phyloP scores from a whole-genome alignment of 2,888 invertebrate genomes.

The Drosophila yooni region DNA sequence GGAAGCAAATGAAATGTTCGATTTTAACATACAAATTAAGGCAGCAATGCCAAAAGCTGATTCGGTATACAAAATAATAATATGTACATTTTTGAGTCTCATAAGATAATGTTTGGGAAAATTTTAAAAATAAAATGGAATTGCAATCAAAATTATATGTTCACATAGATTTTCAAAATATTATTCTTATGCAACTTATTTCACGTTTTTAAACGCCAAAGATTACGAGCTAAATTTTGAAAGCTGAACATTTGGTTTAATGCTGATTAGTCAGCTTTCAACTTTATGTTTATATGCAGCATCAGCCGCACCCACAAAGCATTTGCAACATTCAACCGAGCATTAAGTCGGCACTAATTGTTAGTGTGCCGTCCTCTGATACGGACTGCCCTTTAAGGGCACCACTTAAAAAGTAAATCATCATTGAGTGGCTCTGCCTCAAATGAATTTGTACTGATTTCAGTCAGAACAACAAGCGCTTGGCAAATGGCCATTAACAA shows the following conservation, averaged over 20 bases:
- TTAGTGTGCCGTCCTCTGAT: constrained; percentile 5
- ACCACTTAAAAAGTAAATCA: constrained; percentile 47
- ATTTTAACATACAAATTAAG: not conserved
- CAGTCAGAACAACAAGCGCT: constrained; percentile 45
- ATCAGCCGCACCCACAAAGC: not conserved
- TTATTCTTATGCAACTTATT: not conserved
- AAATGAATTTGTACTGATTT: constrained; percentile 47
- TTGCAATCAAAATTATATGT: not conserved
- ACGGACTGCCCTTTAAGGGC: constrained; percentile 2
- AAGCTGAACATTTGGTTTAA: not conserved
- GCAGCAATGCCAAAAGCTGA: not conserved
- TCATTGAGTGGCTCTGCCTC: constrained; percentile 34
- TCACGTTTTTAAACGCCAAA: not conserved
- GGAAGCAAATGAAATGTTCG: not conserved
- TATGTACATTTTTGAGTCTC: not conserved
- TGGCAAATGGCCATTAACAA: constrained; percentile 77
- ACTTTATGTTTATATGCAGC: not conserved
- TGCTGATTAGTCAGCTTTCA: not conserved
- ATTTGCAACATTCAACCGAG: not conserved
- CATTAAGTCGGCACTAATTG: constrained; percentile 35
- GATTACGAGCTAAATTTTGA: not conserved
- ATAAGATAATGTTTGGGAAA: not conserved
- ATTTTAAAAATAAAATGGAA: not conserved
- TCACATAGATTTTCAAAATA: not conserved
- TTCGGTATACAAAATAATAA: not conserved